Conservation (phyloP, 2,113 vertebrate species). For the Corythaeola cristata region DNA sequence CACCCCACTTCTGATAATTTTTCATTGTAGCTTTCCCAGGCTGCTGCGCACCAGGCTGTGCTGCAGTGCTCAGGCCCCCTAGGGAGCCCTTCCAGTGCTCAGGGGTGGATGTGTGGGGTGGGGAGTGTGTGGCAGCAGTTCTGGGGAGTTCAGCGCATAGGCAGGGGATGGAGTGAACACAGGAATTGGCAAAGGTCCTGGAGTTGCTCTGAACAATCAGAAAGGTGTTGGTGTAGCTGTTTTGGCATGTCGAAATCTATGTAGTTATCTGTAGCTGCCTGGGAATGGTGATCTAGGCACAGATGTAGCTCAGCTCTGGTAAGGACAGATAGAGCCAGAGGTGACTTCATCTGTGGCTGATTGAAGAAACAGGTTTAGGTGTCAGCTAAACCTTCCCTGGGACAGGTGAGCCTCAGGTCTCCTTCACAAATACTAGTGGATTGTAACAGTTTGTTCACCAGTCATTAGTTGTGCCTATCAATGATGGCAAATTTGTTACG, state of each 20-base stretch:
- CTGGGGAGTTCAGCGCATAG: neutral
- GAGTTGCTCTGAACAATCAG: neutral
- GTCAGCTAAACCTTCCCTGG: neutral
- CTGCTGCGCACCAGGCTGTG: fast-evolving
- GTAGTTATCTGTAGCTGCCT: neutral
- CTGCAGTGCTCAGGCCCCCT: neutral
- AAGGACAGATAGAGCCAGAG: neutral
- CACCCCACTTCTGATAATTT: neutral
- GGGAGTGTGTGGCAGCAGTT: neutral
- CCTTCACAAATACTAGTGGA: neutral
- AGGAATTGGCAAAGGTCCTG: neutral
- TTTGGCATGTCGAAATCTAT: neutral
- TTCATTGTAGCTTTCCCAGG: too few relatives aligned
- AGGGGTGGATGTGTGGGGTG: neutral
- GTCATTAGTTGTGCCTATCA: neutral
- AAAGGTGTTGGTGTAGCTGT: neutral
- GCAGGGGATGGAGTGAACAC: neutral
- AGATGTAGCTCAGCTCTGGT: neutral
- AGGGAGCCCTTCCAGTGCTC: too few relatives aligned
- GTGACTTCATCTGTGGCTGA: neutral
- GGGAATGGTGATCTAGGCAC: neutral
- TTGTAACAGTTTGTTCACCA: neutral
- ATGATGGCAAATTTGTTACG: neutral
- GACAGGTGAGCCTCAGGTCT: neutral
- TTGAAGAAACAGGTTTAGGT: neutral